Base-by-base conservation (phyloP, 1,140 invertebrate genomes). In the Drosophila mauritiana region DNA sequence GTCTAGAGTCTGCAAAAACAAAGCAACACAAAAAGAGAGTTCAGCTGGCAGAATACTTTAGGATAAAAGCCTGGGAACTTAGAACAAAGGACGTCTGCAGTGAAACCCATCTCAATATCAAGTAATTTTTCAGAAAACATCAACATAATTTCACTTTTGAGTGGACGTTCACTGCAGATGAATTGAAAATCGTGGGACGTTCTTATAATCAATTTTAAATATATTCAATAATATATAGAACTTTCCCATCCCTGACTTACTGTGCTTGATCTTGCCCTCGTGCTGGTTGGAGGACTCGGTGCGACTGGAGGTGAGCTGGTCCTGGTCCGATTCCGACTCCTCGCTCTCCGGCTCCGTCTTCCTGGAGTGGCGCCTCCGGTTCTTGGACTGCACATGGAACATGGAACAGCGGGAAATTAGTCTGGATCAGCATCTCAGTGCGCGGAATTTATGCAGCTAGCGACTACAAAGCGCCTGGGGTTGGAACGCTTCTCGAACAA, bases 211-310 rank as follows among this genome's bases (percentile, higher is more conserved):
- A 1, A 1, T 11, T 56, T 56, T 11, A 55, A 55, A 27, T 15
- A 1, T 8, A 37, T 45, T 8, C 12, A 25, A 51, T 10, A 4
- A 31, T n/a, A 31, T 15, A 17, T 34, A 12, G 5, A 17, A 2
- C 36, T 39, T 31, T 8, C 31, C 37, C 37, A 3, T 3, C 1
- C 12, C 8, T 8, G 25, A 92, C 94, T 93, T 93, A 95, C 95
- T 95, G 91, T 95, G 95, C 92, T 95, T 96, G 67, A 95, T 93
- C 93, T 95, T 96, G 79, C 94, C 94, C 89, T 96, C 95, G 74
- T 96, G 93, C 84, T 96, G 95, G 92, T 96, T 96, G 85, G 95
- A 96, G 76, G 95, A 96, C 91, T 96, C 95, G 43, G 95, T 96
- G 85, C 95, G 93, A 91, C 95, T 96, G 67, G 95, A 95, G 52